Evolutionary conservation across 2,888 invertebrate species (phyloP).

Genomic region (Fragum fragum): DNA sequence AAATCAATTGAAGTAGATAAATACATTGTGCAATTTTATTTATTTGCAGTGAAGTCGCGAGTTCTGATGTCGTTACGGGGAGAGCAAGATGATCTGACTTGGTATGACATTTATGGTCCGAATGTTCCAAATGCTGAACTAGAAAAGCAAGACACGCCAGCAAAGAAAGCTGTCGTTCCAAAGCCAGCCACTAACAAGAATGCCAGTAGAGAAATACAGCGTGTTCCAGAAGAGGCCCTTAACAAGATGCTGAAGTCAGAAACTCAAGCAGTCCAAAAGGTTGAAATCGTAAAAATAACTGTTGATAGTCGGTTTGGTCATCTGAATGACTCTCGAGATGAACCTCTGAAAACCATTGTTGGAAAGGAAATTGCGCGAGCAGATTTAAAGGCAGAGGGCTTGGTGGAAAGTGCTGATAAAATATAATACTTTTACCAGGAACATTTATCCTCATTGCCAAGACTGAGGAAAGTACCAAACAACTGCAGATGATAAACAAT

Average conservation of each 20-base stretch:
- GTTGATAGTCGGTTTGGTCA: conserved; percentile 69
- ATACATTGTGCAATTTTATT: no score
- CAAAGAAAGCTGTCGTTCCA: neutral
- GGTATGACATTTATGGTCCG: conserved; percentile 71
- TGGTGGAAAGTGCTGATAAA: conserved; percentile 53
- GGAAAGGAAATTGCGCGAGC: conserved; percentile 27
- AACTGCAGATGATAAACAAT: no score
- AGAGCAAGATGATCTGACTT: conserved; percentile 76
- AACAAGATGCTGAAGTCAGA: neutral
- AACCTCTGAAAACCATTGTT: conserved; percentile 37
- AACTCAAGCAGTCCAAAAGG: conserved; percentile 20
- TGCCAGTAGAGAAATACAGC: neutral
- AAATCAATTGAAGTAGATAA: no score
- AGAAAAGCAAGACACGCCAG: conserved; percentile 45
- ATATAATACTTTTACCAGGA: neutral
- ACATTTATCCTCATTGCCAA: no score
- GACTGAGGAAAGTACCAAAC: no score
- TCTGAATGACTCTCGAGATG: conserved; percentile 56
- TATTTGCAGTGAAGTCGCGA: conserved; percentile 81
- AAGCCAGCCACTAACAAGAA: conserved; percentile 7
- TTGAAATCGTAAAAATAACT: conserved; percentile 66
- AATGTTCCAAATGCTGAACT: conserved; percentile 62
- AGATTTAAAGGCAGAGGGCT: conserved; percentile 51
- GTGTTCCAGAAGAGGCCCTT: conserved; percentile 4
- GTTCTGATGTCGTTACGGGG: conserved; percentile 81